These are phyloP conservation scores for Agrotis ipsilon DNA, from an alignment of 2,888 invertebrate species.

Conservation along the genomic window DNA sequence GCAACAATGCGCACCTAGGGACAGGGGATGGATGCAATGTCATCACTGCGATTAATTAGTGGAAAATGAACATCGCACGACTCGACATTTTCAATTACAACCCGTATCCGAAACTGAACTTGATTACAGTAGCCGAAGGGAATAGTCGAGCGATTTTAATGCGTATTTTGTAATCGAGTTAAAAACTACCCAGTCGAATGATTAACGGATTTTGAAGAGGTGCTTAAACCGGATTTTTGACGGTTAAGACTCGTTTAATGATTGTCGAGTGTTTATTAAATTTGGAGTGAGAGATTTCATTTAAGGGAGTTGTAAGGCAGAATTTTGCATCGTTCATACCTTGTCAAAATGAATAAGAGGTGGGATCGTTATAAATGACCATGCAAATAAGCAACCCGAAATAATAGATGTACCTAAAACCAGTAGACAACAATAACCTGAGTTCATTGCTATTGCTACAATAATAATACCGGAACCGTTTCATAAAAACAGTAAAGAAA, in stretches of 20 bases:
- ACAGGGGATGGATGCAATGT: constrained; percentile 75
- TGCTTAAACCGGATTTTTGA: constrained; percentile 54
- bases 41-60: constrained; percentile 90
- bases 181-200: constrained; percentile 76
- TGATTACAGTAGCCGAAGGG: constrained; percentile 83
- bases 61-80: constrained; percentile 89
- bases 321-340: background rate
- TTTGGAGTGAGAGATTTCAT: constrained; percentile 17
- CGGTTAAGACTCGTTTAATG: constrained; percentile 21
- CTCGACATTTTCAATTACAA: constrained; percentile 89
- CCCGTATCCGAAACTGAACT: constrained; percentile 78
- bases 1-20: constrained; percentile 70
- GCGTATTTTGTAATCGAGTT: constrained; percentile 76
- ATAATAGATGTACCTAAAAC: background rate
- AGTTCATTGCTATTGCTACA: background rate
- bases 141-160: constrained; percentile 77
- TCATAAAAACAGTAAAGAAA: constrained; percentile 18
- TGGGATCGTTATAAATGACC: accelerated
- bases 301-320: background rate
- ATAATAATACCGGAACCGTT: no score
- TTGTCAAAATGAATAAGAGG: background rate
- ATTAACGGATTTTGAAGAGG: constrained; percentile 63
- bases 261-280: constrained; percentile 22
- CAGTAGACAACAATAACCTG: background rate
- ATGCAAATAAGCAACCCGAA: background rate